Evolutionary conservation across 2,797 vertebrate genomes (phyloP), one percentile per base, ranked within the genome.

Genomic region (Arrhamphus sclerolepis): DNA sequence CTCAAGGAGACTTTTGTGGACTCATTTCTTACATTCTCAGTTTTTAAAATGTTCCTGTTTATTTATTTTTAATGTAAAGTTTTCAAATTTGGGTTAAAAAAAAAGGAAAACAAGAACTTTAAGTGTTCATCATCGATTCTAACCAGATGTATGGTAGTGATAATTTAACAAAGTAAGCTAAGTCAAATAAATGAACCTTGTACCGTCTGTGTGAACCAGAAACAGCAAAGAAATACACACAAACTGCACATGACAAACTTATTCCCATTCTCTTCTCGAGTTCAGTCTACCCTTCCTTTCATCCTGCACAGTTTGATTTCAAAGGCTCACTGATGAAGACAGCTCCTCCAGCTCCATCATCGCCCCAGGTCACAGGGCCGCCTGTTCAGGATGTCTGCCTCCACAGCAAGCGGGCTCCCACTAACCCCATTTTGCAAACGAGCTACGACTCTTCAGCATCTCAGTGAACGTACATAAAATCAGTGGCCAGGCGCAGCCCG

Each of bases 321-420:
- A 79, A 75, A 81, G 84, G 54, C 75, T 24, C 40, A 63, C 50
- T 14, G 76, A 70, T 41, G 84, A 82, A 84, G 84, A 82, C 89
- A 82, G 85, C 86, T 84, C 77, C 73, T 75, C 42, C 72, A 51
- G 67, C 87, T 92, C 91, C 78, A 77, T 93, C 91, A 89, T 84
- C 90, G 76, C 91, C 84, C 77, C 81, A 75, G 76, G 86, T 87
- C 89, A 84, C 75, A 62, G 70, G 70, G 73, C 83, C 64, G 64
- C 72, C 77, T 58, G 77, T 85, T 87, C 86, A 90, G 89, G 86
- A 88, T 78, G 84, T 89, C 81, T 83, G 77, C 80, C 78, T 81
- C 75, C 67, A 64, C 75, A 82, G 75, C 68, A 72, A 14, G 53
- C 69, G 62, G 56, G 40, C 78, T 75, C 56, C 64, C 14, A 59